Base-by-base conservation (phyloP, 2,797 vertebrate genomes). In the Myotis findleyi region DNA sequence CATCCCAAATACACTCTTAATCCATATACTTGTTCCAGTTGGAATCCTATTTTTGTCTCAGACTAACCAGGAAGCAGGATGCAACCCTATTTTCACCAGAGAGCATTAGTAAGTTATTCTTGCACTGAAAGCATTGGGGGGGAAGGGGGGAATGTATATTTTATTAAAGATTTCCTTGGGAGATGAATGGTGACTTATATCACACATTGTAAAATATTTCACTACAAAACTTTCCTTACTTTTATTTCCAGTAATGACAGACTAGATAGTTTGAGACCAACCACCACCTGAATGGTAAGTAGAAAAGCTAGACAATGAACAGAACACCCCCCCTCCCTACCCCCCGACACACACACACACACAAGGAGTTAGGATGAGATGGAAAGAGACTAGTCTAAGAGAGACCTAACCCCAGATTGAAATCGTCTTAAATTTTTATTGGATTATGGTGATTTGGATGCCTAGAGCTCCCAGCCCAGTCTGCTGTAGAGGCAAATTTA, bases 391-490 rank as follows among this genome's bases (percentile, higher is more conserved):
- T 20, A 18, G 7, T 3, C 1, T 21, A 7, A 7, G 10, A 38
- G 68, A 25, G 5, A 49, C 49, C 44, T 41, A 81, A 81, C 23
- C 8, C 64, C 44, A 79, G 17, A 27, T 81, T 59, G 59, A 83
- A 86, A 71, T 82, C 75, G 25, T 47, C 66, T 94, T 73, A 91
- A 27, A 20, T 77, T 36, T 69, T 82, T 57, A 91, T 55, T 91
- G 89, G 79, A 97, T 92, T 92, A 93, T 44, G 49, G 4, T 75
- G 77, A 16, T 53, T 92, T 57, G 36, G 49, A 13, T 87, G 53
- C 5, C 3, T 13, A 5, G 12, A 30, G 16, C 18, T 57, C 23
- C 9, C 7, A 73, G 53, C 41, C 75, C 38, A 20, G 16, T 80
- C 33, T 86, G 57, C 69, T 82, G 0, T 23, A 25, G 49, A 69